These are phyloP conservation scores for Varecia variegata DNA, from an alignment of 2,797 vertebrate genomes.

Conservation along the genomic window DNA sequence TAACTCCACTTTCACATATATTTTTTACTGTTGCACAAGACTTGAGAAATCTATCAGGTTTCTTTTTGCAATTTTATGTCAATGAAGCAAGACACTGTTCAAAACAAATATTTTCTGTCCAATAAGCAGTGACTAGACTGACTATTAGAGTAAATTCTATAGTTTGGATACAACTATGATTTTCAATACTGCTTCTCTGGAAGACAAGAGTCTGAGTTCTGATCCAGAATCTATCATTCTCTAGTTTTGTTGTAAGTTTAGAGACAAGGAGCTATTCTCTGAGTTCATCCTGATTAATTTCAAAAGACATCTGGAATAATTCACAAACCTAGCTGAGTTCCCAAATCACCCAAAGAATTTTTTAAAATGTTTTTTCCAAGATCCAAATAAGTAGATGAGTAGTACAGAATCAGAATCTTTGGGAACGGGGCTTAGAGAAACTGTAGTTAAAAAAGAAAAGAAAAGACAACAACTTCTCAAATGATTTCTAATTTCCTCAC, in stretches of 20 bases:
- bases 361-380: not conserved
- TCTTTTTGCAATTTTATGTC: not conserved
- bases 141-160: not conserved
- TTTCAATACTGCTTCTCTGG: not conserved
- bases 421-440: not conserved
- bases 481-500: not conserved
- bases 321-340: not conserved
- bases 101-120: not conserved
- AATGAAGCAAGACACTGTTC: slow-evolving; percentile 18
- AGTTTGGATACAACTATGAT: not conserved
- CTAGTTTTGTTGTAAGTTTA: not conserved
- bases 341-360: not conserved
- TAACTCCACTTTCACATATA: not conserved
- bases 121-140: not conserved
- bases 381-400: not conserved
- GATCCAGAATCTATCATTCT: not conserved
- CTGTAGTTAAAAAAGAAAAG: no score
- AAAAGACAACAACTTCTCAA: not conserved
- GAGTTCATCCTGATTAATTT: not conserved
- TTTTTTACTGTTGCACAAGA: not conserved
- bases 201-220: not conserved
- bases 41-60: not conserved
- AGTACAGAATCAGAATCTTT: not conserved
- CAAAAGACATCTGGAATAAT: not conserved
- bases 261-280: not conserved